A percentile compares a stretch with the other conserved stretches of the same genome.
Evolutionary conservation across 2,113 vertebrate species (phyloP).

Genomic region (Cyanoramphus novaezelandiae): DNA sequence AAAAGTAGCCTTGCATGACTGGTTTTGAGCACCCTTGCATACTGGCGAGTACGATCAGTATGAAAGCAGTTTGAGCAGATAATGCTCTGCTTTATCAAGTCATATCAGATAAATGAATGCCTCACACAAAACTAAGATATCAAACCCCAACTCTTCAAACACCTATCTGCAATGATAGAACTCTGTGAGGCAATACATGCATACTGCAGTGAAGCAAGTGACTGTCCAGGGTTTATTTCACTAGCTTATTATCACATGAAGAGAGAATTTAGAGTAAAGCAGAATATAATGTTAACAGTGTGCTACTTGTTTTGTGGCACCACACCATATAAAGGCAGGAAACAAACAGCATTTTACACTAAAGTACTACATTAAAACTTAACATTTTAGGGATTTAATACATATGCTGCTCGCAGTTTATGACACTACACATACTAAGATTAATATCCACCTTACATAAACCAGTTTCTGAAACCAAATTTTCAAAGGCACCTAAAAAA

Average conservation of each 20-base stretch:
- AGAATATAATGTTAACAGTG: neutral
- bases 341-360: neutral
- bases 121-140: neutral
- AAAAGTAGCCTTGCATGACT: fast-evolving
- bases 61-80: neutral
- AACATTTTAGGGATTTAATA: neutral
- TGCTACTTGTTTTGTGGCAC: neutral
- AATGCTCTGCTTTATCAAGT: neutral
- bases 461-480: neutral
- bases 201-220: neutral
- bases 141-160: neutral
- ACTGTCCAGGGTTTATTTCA: neutral
- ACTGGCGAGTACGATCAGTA: neutral
- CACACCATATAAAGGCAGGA: neutral
- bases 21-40: neutral
- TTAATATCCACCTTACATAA: fast-evolving
- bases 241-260: neutral
- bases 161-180: fast-evolving
- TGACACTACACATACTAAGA: fast-evolving
- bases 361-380: neutral
- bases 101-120: neutral
- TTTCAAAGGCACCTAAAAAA: neutral
- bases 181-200: neutral
- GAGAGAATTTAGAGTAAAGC: neutral
- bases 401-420: fast-evolving